A percentile compares a stretch with the other conserved stretches of the same genome.
phyloP scores from a whole-genome alignment of 2,797 vertebrate species.

The Pelodytes ibericus region DNA sequence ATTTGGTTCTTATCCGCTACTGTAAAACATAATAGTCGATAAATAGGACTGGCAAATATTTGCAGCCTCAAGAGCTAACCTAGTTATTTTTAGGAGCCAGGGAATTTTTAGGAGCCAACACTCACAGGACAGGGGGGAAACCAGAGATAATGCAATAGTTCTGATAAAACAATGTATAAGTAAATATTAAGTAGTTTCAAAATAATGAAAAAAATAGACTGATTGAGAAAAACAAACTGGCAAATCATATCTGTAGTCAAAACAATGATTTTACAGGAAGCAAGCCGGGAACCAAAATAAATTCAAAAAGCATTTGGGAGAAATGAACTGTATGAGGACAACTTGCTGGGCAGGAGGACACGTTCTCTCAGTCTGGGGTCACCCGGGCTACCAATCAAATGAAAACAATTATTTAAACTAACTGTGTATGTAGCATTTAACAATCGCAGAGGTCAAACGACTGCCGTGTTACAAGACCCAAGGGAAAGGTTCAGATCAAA shows the following conservation, averaged over 20 bases:
- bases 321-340: slow-evolving; percentile 45
- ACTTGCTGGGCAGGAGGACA: slow-evolving; percentile 20
- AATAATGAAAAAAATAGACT: too few relatives aligned
- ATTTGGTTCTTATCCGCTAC: too few relatives aligned
- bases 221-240: neutral
- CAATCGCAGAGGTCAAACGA: slow-evolving; percentile 79
- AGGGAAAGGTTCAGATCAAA: slow-evolving; percentile 79
- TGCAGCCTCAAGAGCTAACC: too few relatives aligned
- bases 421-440: slow-evolving; percentile 82
- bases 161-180: too few relatives aligned
- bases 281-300: neutral
- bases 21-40: too few relatives aligned
- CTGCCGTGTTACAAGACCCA: slow-evolving; percentile 79
- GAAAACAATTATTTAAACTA: slow-evolving; percentile 84
- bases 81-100: too few relatives aligned
- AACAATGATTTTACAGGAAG: neutral
- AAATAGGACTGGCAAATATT: too few relatives aligned
- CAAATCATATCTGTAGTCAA: too few relatives aligned
- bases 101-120: too few relatives aligned
- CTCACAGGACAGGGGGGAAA: too few relatives aligned
- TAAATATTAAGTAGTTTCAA: too few relatives aligned
- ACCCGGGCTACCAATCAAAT: slow-evolving; percentile 77
- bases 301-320: slow-evolving; percentile 10
- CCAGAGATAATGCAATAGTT: too few relatives aligned
- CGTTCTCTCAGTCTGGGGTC: slow-evolving; percentile 64